Percentiles rank a stretch among this genome's conserved stretches.
phyloP scores from a whole-genome alignment of 2,888 invertebrate species.

The Rhamnusium bicolor region DNA sequence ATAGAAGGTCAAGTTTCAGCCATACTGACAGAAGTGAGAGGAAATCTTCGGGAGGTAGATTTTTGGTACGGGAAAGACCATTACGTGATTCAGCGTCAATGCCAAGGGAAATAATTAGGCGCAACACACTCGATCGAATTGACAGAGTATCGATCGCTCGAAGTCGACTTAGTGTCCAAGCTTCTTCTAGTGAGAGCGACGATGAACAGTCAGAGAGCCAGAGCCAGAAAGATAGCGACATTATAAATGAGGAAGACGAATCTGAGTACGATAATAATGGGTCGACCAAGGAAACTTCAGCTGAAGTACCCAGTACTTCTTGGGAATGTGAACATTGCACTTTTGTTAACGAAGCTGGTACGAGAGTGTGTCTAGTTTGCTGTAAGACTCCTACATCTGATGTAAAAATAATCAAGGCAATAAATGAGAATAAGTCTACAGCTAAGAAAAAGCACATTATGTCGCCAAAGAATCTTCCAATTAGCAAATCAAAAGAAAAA shows the following conservation, averaged over 20 bases:
- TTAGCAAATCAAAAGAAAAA: slow-evolving; percentile 41
- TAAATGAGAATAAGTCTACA: slow-evolving; percentile 28
- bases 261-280: slow-evolving; percentile 59
- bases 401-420: slow-evolving; percentile 52
- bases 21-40: slow-evolving; percentile 61
- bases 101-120: slow-evolving; percentile 62
- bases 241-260: slow-evolving; percentile 60
- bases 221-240: slow-evolving; percentile 57
- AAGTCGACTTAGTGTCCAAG: slow-evolving; percentile 58
- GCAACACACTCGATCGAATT: slow-evolving; percentile 56
- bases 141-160: slow-evolving; percentile 59
- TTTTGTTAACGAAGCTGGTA: slow-evolving; percentile 86
- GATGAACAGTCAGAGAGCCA: slow-evolving; percentile 61
- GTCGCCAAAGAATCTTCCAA: slow-evolving; percentile 41
- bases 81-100: slow-evolving; percentile 62
- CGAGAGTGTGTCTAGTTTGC: slow-evolving; percentile 87
- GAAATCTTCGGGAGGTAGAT: slow-evolving; percentile 60
- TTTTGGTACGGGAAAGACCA: slow-evolving; percentile 55
- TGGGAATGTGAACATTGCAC: slow-evolving; percentile 96
- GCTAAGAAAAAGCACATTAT: slow-evolving; percentile 27
- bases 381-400: slow-evolving; percentile 82
- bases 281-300: slow-evolving; percentile 61
- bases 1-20: slow-evolving; percentile 66
- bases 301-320: slow-evolving; percentile 72
- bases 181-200: slow-evolving; percentile 63